These are phyloP conservation scores for Pseudococcus jackbeardsleyi DNA, from an alignment of 2,888 invertebrate species.

Conservation along the genomic window DNA sequence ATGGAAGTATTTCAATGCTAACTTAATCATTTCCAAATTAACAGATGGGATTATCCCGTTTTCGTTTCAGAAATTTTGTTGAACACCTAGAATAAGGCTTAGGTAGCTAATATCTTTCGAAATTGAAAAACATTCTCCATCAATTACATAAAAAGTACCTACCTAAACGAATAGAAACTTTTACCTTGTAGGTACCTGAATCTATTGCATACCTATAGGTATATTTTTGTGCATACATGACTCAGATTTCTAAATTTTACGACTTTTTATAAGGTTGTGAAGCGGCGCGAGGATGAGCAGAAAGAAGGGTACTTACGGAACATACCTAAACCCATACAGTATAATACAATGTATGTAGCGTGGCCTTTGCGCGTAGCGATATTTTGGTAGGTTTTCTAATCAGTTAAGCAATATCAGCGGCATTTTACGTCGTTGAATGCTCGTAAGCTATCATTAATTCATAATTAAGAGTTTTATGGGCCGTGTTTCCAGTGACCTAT, in stretches of 20 bases:
- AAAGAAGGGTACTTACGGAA: not conserved
- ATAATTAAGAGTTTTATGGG: conserved; percentile 46
- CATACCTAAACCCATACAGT: not conserved
- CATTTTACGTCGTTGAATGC: conserved; percentile 38
- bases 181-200: too few species aligned
- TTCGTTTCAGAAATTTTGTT: too few species aligned
- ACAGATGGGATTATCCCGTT: too few species aligned
- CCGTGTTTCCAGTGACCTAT: not conserved
- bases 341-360: not conserved
- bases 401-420: conserved; percentile 38
- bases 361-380: not conserved
- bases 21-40: not conserved
- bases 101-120: too few species aligned
- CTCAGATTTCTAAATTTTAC: not conserved
- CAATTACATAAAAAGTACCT: too few species aligned
- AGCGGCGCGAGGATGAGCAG: not conserved
- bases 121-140: too few species aligned
- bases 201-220: too few species aligned
- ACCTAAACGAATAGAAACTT: too few species aligned
- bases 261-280: too few species aligned
- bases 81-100: too few species aligned
- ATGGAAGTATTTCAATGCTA: not conserved
- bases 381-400: conserved; percentile 2
- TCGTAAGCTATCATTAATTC: conserved; percentile 47
- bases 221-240: not conserved